Percentiles rank a stretch among this genome's conserved stretches.
These are phyloP conservation scores for Cephonodes hylas DNA, from an alignment of 2,888 invertebrate species.

Conservation along the genomic window DNA sequence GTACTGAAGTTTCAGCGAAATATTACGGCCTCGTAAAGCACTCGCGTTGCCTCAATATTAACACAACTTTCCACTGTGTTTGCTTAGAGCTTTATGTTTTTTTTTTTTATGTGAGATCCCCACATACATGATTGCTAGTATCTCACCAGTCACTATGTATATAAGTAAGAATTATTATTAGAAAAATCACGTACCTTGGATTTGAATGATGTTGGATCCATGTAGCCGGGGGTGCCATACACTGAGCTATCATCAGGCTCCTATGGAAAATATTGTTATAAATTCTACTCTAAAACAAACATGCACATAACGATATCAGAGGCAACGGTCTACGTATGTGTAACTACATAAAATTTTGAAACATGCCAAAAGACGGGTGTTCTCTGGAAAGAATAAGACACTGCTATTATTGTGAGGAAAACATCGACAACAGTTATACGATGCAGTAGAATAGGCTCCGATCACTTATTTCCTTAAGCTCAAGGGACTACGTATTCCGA, in stretches of 20 bases:
- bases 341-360: neutral
- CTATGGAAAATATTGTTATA: conserved; percentile 49
- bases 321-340: neutral
- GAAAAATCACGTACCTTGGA: conserved; percentile 81
- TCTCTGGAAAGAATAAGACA: too few relatives aligned
- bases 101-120: too few relatives aligned
- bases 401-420: too few relatives aligned
- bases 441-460: too few relatives aligned
- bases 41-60: too few relatives aligned
- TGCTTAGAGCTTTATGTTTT: too few relatives aligned
- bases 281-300: neutral
- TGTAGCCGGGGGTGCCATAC: conserved; percentile 88
- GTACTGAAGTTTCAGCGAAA: too few relatives aligned
- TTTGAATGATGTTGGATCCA: conserved; percentile 89
- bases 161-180: neutral
- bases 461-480: neutral
- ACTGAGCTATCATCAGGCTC: conserved; percentile 85
- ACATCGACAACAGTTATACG: too few relatives aligned
- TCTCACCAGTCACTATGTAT: neutral
- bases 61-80: too few relatives aligned
- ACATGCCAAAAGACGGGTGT: neutral
- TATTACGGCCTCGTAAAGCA: too few relatives aligned
- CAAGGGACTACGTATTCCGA: neutral
- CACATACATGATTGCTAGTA: neutral
- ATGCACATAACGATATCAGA: neutral